A percentile compares a stretch with the other conserved stretches of the same genome.
Evolutionary conservation across 2,888 invertebrate species (phyloP).

Genomic region (Neria commutata): DNA sequence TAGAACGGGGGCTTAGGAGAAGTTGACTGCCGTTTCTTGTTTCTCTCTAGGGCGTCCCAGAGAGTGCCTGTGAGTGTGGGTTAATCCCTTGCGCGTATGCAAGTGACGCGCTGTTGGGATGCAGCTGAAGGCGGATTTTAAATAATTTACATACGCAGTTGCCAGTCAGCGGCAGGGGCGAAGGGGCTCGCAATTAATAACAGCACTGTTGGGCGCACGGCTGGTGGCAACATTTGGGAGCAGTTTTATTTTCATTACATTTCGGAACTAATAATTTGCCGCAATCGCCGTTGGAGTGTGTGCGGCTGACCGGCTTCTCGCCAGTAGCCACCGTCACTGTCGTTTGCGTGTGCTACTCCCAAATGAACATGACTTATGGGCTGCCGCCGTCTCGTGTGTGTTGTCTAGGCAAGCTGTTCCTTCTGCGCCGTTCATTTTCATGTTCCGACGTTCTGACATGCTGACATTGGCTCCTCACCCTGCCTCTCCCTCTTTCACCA

Average conservation of each 20-base stretch:
- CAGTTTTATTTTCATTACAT: not conserved
- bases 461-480: not conserved
- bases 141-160: conserved; percentile 1
- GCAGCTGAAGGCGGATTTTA: too few species aligned
- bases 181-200: not conserved
- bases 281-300: too few species aligned
- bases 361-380: not conserved
- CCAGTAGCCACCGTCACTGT: too few species aligned
- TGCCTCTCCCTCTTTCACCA: not conserved
- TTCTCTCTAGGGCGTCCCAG: too few species aligned
- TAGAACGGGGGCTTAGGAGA: too few species aligned
- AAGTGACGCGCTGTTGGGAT: not conserved
- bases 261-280: not conserved
- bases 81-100: not conserved
- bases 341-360: not conserved
- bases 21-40: too few species aligned
- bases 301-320: too few species aligned
- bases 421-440: not conserved
- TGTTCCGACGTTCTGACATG: not conserved
- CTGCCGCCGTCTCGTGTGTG: not conserved
- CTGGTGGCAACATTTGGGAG: not conserved
- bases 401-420: not conserved
- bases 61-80: too few species aligned
- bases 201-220: too few species aligned
- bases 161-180: not conserved